Conservation (phyloP, 2,888 invertebrate genomes). For the Allophyes oxyacanthae region DNA sequence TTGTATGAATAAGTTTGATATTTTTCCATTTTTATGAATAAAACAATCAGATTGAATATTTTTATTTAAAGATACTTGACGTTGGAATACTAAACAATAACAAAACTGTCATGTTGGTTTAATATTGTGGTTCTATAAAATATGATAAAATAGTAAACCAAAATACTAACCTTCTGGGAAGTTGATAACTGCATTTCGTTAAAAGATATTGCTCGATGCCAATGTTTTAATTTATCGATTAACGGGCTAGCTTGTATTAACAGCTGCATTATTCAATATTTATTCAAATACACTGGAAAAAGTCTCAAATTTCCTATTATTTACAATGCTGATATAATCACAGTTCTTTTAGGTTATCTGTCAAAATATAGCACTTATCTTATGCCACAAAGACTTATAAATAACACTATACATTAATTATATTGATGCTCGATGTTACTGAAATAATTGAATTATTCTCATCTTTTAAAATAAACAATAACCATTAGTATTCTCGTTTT, state of each 20-base stretch:
- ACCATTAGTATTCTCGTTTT: not conserved
- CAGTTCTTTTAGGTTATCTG: slow-evolving; percentile 61
- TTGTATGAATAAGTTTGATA: slow-evolving; percentile 1
- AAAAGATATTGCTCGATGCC: slow-evolving; percentile 83
- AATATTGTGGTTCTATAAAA: not conserved
- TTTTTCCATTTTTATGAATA: not conserved
- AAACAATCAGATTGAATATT: not conserved
- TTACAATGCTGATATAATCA: slow-evolving; percentile 62
- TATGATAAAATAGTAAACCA: slow-evolving; percentile 8
- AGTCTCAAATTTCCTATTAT: slow-evolving; percentile 49
- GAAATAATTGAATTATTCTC: slow-evolving; percentile 4
- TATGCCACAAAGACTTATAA: slow-evolving; percentile 11
- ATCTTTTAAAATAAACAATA: slow-evolving; percentile 8
- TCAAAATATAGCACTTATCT: slow-evolving; percentile 50
- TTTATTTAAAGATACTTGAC: not conserved
- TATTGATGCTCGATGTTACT: slow-evolving; percentile 4
- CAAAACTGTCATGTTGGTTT: not conserved
- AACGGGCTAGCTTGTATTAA: slow-evolving; percentile 89
- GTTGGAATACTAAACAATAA: not conserved
- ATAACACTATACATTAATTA: slow-evolving; percentile 6
- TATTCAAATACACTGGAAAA: slow-evolving; percentile 12
- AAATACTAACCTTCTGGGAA: slow-evolving; percentile 91
- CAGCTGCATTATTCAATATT: slow-evolving; percentile 76
- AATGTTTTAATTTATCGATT: slow-evolving; percentile 87
- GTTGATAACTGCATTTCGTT: slow-evolving; percentile 89